Conservation (phyloP, 2,113 vertebrate genomes). For the Puffinus mauretanicus region DNA sequence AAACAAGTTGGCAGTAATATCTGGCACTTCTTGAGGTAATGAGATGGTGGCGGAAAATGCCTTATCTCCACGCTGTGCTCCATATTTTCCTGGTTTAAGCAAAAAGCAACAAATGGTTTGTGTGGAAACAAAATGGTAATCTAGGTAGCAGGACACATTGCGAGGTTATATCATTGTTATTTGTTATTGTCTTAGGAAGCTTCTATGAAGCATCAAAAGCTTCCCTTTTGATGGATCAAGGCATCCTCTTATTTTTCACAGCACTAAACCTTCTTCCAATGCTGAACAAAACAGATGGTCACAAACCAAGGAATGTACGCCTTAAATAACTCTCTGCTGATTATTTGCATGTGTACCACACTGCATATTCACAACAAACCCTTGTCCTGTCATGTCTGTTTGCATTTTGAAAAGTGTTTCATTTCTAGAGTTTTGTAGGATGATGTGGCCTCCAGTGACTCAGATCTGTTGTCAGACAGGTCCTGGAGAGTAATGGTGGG, state of each 20-base stretch:
- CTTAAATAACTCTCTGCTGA: constrained; percentile 9
- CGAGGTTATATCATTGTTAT: not conserved
- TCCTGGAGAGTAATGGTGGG: not conserved
- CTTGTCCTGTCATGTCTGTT: not conserved
- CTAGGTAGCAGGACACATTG: not conserved
- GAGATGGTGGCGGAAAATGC: not conserved
- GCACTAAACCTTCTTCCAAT: not conserved
- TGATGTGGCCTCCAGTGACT: not conserved
- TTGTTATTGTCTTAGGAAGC: not conserved
- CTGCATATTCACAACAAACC: not conserved
- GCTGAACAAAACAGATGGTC: constrained; percentile 17
- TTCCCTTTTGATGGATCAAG: not conserved
- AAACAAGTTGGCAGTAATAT: not conserved
- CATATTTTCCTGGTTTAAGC: not conserved
- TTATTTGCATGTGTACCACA: constrained; percentile 7
- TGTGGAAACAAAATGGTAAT: not conserved
- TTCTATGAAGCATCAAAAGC: not conserved
- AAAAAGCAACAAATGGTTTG: not conserved
- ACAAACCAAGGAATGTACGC: not conserved
- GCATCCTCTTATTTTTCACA: not conserved
- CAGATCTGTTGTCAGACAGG: not conserved
- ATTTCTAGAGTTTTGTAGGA: not conserved
- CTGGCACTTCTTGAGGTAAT: not conserved
- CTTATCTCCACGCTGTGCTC: not conserved
- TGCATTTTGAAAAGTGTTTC: not conserved